Percentiles rank a stretch among this genome's conserved stretches.
Conservation (phyloP, 2,888 invertebrate species). For the Coelopa pilipes region DNA sequence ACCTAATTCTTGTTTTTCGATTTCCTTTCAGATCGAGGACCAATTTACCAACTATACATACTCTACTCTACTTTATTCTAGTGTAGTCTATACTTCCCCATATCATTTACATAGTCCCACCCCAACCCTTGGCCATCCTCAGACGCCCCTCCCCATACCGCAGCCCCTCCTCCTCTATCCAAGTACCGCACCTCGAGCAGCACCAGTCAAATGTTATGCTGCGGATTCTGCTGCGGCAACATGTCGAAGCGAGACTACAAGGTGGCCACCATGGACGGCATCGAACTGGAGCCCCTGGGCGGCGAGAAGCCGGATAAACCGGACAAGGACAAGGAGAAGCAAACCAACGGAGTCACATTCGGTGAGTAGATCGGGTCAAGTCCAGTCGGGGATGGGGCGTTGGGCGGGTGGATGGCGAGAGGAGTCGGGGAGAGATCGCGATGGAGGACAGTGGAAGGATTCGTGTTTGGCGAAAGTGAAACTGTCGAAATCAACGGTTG, state of each 20-base stretch:
- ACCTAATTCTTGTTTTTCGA: too few relatives aligned
- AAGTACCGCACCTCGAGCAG: conserved; percentile 15
- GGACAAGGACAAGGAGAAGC: conserved; percentile 60
- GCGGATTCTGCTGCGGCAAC: conserved; percentile 65
- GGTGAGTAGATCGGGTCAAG: too few relatives aligned
- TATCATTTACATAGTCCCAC: conserved; percentile 3
- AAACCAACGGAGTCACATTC: conserved; percentile 65
- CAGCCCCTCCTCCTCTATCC: conserved; percentile 15
- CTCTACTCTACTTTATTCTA: background rate
- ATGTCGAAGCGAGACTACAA: conserved; percentile 67
- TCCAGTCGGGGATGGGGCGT: background rate
- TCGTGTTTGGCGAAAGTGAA: background rate
- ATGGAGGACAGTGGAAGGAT: too few relatives aligned
- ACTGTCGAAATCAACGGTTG: background rate
- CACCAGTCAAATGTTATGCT: conserved; percentile 65
- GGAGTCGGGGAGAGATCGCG: too few relatives aligned
- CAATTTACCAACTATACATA: conserved; percentile 3
- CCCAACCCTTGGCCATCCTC: too few relatives aligned
- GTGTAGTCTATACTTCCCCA: too few relatives aligned
- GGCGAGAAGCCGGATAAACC: conserved; percentile 61
- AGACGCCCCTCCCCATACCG: background rate
- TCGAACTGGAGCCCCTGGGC: conserved; percentile 65
- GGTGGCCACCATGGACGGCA: conserved; percentile 66
- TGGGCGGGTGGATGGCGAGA: too few relatives aligned
- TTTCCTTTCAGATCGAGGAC: conserved; percentile 9